Evolutionary conservation across 2,888 invertebrate species (phyloP).

Genomic region (Amblyteles armatorius): DNA sequence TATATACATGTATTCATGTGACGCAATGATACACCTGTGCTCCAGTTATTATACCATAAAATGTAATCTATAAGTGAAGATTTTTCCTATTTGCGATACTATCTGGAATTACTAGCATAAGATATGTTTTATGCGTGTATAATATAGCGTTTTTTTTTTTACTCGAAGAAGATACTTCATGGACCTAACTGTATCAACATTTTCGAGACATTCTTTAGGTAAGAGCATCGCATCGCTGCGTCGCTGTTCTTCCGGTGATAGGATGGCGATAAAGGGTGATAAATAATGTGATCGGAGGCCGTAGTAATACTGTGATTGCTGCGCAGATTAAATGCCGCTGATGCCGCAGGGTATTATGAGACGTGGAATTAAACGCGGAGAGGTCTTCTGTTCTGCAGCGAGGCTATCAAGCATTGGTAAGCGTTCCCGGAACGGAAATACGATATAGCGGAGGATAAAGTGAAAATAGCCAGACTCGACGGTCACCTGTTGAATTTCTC

Average conservation of each 20-base stretch:
- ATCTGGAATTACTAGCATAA: neutral
- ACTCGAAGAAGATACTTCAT: neutral
- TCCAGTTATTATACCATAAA: neutral
- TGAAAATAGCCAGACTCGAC: conserved; percentile 1
- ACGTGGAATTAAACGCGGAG: conserved; percentile 12
- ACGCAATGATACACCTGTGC: too few relatives aligned
- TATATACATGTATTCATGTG: too few relatives aligned
- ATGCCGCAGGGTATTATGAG: conserved; percentile 8
- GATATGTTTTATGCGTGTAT: neutral
- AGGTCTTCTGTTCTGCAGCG: conserved; percentile 22
- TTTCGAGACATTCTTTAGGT: neutral
- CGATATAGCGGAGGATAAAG: conserved; percentile 65
- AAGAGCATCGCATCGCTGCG: neutral
- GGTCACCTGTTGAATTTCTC: conserved; percentile 21
- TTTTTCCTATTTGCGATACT: neutral
- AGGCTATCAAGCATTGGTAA: conserved; percentile 45
- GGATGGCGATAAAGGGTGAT: neutral
- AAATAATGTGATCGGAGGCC: conserved; percentile 3
- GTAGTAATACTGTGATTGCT: neutral
- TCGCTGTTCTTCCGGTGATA: conserved; percentile 9
- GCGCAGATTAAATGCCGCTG: conserved; percentile 3
- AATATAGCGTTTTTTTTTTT: neutral
- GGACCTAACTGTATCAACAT: neutral
- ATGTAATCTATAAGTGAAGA: neutral
- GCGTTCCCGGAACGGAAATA: conserved; percentile 71